A percentile compares a stretch with the other conserved stretches of the same genome.
phyloP scores from a whole-genome alignment of 2,113 vertebrate genomes.

The Sander lucioperca region DNA sequence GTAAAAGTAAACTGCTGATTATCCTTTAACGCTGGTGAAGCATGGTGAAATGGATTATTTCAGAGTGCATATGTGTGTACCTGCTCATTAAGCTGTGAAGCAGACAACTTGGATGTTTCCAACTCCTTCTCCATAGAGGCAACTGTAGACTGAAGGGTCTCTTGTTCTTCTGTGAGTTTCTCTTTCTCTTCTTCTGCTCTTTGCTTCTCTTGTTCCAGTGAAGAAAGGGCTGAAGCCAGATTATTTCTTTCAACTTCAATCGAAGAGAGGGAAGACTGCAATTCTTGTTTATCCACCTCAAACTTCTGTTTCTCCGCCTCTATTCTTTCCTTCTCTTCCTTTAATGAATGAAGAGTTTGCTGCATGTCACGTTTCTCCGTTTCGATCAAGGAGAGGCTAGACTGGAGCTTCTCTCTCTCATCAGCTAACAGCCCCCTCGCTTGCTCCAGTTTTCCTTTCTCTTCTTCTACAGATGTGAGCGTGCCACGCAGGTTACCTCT shows the following conservation, averaged over 20 bases:
- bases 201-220: constrained; percentile 74
- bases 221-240: constrained; percentile 53
- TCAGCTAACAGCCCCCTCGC: constrained; percentile 37
- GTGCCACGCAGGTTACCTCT: constrained; percentile 64
- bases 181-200: constrained; percentile 68
- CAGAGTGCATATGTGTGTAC: constrained; percentile 29
- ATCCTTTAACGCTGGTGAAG: no score
- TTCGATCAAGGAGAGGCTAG: constrained; percentile 24
- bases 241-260: constrained; percentile 65
- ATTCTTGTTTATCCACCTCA: constrained; percentile 48
- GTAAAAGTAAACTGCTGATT: not conserved
- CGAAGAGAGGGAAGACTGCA: constrained; percentile 44
- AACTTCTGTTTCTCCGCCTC: constrained; percentile 53
- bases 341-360: constrained; percentile 34
- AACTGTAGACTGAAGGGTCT: constrained; percentile 48
- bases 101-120: constrained; percentile 43
- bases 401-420: constrained; percentile 72
- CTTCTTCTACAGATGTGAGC: constrained; percentile 66
- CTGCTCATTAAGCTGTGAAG: constrained; percentile 61
- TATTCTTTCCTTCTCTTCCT: constrained; percentile 46
- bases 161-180: constrained; percentile 55
- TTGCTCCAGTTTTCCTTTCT: constrained; percentile 45
- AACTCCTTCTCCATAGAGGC: constrained; percentile 59
- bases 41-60: not conserved
- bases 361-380: constrained; percentile 50